Evolutionary conservation across 2,113 vertebrate genomes (phyloP), one percentile per base, ranked within the genome.

Genomic region (Rhea pennata): DNA sequence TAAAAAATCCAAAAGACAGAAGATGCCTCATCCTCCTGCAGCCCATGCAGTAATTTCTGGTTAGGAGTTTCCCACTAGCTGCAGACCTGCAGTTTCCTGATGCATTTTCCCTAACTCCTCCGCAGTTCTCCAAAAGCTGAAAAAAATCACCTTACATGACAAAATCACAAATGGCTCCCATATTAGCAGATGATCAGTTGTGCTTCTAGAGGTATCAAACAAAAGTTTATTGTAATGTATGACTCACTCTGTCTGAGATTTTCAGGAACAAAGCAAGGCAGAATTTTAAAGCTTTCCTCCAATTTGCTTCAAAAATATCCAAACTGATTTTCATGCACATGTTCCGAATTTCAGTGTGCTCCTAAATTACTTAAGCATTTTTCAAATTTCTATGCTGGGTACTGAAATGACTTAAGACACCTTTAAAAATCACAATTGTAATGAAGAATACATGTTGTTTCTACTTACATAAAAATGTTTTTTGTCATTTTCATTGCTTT

Each of bases 141-240:
- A 1, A 53, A 27, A 58, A 85, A 79, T 39, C 59, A 27, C 48
- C 12, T 4, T 0, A 0, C 36, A 3, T 6, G 15, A n/a, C 39
- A 39, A 9, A 12, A 5, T 1, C 50, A 31, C 23, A 70, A 76
- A 19, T 5, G 3, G 21, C 5, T 74, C 15, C 29, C 0, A 0
- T 15, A 20, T 33, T 73, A n/a, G 15, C 66, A 91, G 71, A 56
- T 12, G 27, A 48, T 40, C 62, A 40, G 2, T 27, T 29, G 14
- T 0, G 1, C n/a, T 27, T 50, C n/a, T 33, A 24, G 95, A 78
- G 13, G 53, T 46, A 73, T 27, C 62, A 90, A 84, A 26, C 6
- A 70, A 19, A 6, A 3, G 5, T 53, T 71, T 72, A 10, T 50
- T 81, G 61, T 39, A 26, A 48, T 9, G 1, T 16, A 42, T 51